phyloP scores from a whole-genome alignment of 2,797 vertebrate genomes.

The Anas georgica region DNA sequence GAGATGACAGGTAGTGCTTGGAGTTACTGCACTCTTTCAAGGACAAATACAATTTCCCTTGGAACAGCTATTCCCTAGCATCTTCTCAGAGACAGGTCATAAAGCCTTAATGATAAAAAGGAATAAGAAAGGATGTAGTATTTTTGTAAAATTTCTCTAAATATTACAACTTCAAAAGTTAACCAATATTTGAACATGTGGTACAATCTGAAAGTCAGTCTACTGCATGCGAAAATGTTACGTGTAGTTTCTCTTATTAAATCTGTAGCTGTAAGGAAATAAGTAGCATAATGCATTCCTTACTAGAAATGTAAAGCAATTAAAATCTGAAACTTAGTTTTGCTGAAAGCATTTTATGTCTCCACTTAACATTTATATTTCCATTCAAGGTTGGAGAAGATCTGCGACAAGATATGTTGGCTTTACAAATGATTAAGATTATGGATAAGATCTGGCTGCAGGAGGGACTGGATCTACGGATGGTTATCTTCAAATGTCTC shows the following conservation, averaged over 20 bases:
- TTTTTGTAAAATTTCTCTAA: not conserved
- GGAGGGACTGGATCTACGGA: constrained; percentile 95
- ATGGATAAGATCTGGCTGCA: constrained; percentile 99
- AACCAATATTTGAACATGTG: not conserved
- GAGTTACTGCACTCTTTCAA: not conserved
- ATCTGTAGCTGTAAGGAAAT: not conserved
- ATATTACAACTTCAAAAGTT: not conserved
- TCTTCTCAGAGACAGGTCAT: not conserved
- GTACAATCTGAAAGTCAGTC: not conserved
- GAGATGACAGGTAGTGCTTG: not conserved
- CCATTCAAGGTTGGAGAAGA: constrained; percentile 92
- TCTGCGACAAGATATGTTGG: constrained; percentile 97
- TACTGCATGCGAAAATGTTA: not conserved
- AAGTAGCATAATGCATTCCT: not conserved
- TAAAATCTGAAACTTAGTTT: not conserved
- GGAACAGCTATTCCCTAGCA: not conserved
- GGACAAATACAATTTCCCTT: not conserved
- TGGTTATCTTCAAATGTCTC: constrained; percentile 97
- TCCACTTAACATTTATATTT: constrained; percentile 2
- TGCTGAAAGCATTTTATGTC: not conserved
- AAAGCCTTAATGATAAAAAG: not conserved
- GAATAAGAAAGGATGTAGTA: not conserved
- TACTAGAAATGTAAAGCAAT: not conserved
- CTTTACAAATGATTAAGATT: constrained; percentile 98
- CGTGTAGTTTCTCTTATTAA: not conserved